Base-by-base conservation (phyloP, 2,888 invertebrate species). In the Arrhopalites spinosus region DNA sequence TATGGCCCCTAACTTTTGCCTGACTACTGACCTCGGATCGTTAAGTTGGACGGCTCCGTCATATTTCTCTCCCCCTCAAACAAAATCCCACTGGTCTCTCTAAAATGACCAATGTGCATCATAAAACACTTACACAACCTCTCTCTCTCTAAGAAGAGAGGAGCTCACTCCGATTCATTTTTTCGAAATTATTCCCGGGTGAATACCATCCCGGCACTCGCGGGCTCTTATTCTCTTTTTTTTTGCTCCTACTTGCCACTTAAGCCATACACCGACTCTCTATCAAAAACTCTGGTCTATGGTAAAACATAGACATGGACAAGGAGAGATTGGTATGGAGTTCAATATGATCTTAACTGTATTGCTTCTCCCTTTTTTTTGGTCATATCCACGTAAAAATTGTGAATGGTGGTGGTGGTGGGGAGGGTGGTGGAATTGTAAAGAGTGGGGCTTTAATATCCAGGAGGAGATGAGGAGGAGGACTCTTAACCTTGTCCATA, bases 101-200 rank as follows among this genome's bases (percentile, higher is more conserved):
- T 74, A 74, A 74, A 74, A 66, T 74, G 74, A 74, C 74, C 74
- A 74, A 74, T 74, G 74, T 74, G 68, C 68, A 68, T 67, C 74
- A 74, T 74, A 74, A 74, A 74, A 74, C 74, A 74, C 74, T 74
- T 74, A 74, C 50, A 68, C n/a, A n/a, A n/a, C n/a, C n/a, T n/a
- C n/a, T n/a, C n/a, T n/a, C n/a, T n/a, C n/a, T n/a, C n/a, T n/a
- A n/a, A n/a, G 56, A 59, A 66, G 73, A 50, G 73, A 73, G 66
- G 25, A 20, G 59, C 72, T 73, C 66, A 29, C 67, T 67, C 64
- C 73, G 73, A 74, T 74, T 74, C 74, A 74, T 74, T 74, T 74
- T 74, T 74, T 66, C 68, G 43, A 74, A 74, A 74, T 74, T 67
- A 74, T 68, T 74, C 74, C 74, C 74, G 43, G 63, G 72, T 63